Evolutionary conservation across 2,797 vertebrate species (phyloP).

Genomic region (Macroramphosus scolopax): DNA sequence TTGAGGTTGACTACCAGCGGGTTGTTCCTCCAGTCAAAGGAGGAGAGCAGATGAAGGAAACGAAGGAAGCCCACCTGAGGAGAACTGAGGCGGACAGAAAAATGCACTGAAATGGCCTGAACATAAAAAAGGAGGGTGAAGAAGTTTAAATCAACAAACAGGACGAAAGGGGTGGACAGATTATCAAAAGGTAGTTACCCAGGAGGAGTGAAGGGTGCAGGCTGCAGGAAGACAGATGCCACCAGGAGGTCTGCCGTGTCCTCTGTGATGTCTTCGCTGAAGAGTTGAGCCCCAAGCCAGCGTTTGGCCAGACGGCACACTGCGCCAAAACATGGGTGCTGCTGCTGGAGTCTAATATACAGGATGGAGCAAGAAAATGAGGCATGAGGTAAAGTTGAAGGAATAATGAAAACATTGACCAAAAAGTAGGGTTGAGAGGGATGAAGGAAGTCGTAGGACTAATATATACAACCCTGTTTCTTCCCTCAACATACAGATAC

Average conservation of each 20-base stretch:
- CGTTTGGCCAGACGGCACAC: constrained; percentile 90
- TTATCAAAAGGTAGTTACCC: constrained; percentile 73
- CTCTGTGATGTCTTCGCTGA: constrained; percentile 81
- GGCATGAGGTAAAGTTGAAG: too few species aligned
- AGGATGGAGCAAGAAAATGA: neutral
- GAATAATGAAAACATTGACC: too few species aligned
- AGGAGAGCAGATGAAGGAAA: constrained; percentile 87
- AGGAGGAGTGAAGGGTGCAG: constrained; percentile 87
- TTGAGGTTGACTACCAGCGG: constrained; percentile 93
- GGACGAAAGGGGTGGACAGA: neutral
- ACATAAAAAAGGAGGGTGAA: constrained; percentile 33
- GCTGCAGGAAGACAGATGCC: constrained; percentile 88
- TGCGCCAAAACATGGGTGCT: constrained; percentile 85
- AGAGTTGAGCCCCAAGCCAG: constrained; percentile 91
- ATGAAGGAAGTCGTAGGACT: too few species aligned
- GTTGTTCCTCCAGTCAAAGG: constrained; percentile 96
- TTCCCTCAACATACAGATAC: too few species aligned
- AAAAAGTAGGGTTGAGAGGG: too few species aligned
- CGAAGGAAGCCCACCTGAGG: constrained; percentile 94
- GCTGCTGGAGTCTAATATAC: constrained; percentile 87
- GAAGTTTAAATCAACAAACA: constrained; percentile 1
- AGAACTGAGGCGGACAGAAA: constrained; percentile 79
- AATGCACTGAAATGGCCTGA: constrained; percentile 47
- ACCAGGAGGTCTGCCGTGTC: constrained; percentile 90
- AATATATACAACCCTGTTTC: too few species aligned